Conservation (phyloP, 2,888 invertebrate genomes). For the Pyrrhia umbra region DNA sequence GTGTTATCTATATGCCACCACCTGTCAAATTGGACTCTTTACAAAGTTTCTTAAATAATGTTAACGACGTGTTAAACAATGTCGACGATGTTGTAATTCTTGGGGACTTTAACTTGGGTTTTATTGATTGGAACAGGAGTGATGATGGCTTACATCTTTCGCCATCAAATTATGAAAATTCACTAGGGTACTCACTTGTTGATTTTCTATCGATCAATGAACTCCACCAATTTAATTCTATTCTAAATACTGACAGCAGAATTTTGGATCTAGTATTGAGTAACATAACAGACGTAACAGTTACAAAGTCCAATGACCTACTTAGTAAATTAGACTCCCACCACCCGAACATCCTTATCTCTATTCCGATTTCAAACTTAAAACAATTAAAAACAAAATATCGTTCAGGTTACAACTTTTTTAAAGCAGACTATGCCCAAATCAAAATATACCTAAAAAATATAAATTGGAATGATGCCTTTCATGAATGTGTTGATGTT, state of each 20-base stretch:
- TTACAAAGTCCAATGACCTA: not conserved
- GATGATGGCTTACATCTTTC: not conserved
- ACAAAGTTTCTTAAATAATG: constrained; percentile 4
- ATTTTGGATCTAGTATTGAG: constrained; percentile 13
- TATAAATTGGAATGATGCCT: constrained; percentile 1
- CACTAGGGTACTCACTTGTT: constrained; percentile 2
- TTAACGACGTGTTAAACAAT: not conserved
- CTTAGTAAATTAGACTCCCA: constrained; percentile 12
- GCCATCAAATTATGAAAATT: constrained; percentile 13
- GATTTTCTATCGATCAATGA: constrained; percentile 9
- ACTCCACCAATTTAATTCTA: constrained; percentile 5
- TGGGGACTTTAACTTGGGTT: too few relatives aligned
- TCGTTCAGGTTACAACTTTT: constrained; percentile 10
- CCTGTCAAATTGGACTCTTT: constrained; percentile 7
- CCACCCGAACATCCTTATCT: constrained; percentile 9
- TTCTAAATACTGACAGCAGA: not conserved
- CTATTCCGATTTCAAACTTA: constrained; percentile 1
- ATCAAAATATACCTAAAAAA: constrained; percentile 4
- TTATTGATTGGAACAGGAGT: constrained; percentile 11
- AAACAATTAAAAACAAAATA: not conserved
- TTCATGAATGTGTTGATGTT: constrained; percentile 6
- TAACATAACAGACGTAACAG: constrained; percentile 5
- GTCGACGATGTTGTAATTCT: too few relatives aligned
- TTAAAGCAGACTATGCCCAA: constrained; percentile 7
- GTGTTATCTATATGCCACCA: constrained; percentile 16